Evolutionary conservation across 2,797 vertebrate species (phyloP).

Genomic region (Linurgus olivaceus): DNA sequence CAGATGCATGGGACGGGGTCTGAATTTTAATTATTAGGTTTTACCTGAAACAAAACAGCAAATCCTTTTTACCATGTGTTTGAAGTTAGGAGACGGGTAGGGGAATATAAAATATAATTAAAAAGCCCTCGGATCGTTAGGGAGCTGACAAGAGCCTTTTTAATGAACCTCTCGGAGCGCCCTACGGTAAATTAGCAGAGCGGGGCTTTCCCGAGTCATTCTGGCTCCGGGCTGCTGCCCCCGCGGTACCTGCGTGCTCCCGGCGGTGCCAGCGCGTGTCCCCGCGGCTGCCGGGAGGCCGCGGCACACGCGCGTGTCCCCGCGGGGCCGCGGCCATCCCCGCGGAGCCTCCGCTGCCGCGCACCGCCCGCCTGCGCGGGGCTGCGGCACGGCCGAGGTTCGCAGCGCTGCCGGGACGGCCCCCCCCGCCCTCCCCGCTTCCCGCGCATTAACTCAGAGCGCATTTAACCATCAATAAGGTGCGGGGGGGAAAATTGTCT

Average conservation of each 20-base stretch:
- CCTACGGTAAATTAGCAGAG: slow-evolving; percentile 32
- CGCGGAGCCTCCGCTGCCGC: not conserved
- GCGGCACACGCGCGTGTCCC: not conserved
- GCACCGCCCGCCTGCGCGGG: not conserved
- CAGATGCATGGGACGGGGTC: slow-evolving; percentile 91
- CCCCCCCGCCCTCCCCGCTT: not conserved
- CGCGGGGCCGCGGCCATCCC: not conserved
- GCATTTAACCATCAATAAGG: slow-evolving; percentile 75
- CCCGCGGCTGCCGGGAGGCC: not conserved
- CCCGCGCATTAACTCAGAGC: slow-evolving; percentile 63
- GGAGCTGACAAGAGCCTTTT: slow-evolving; percentile 56
- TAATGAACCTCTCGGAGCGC: slow-evolving; percentile 62
- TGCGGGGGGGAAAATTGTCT: slow-evolving; percentile 82
- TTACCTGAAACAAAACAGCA: slow-evolving; percentile 79
- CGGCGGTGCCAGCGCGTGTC: not conserved
- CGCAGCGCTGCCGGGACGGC: not conserved
- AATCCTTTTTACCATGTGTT: slow-evolving; percentile 71
- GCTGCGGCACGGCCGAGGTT: not conserved
- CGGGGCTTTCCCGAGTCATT: not conserved
- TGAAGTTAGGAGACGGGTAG: slow-evolving; percentile 68
- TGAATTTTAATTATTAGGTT: slow-evolving; percentile 89
- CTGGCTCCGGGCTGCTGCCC: not conserved
- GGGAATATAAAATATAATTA: slow-evolving; percentile 72
- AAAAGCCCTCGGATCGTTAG: slow-evolving; percentile 68
- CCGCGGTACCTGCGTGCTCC: slow-evolving; percentile 4